phyloP scores from a whole-genome alignment of 2,888 invertebrate genomes.

The Polylopha cassiicola region DNA sequence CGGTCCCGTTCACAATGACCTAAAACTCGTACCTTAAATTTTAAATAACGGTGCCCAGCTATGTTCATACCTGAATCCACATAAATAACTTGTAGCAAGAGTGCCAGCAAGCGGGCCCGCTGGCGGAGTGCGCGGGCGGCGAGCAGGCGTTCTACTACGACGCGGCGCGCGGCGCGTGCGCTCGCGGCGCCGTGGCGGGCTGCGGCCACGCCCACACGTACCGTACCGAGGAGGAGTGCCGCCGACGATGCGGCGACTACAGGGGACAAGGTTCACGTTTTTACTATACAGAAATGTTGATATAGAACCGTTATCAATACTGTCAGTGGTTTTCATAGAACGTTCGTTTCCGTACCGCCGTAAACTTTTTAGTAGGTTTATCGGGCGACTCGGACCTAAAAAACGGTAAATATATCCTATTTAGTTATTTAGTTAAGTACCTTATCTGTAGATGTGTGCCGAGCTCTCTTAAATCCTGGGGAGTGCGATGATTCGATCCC shows the following conservation, averaged over 20 bases:
- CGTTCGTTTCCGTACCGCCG: no score
- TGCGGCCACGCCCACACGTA: constrained; percentile 87
- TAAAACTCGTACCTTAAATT: no score
- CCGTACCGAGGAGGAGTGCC: constrained; percentile 85
- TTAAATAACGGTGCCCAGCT: no score
- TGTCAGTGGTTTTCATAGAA: no score
- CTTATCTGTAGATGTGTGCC: constrained; percentile 82
- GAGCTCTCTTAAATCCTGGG: constrained; percentile 81
- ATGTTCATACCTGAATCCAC: no score
- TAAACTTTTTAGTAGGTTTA: no score
- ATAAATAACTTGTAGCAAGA: constrained; percentile 39
- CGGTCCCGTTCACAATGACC: no score
- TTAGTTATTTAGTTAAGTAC: no score
- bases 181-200: constrained; percentile 63
- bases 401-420: neutral
- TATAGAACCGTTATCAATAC: no score
- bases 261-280: constrained; percentile 78
- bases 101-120: constrained; percentile 80
- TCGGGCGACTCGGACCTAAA: no score
- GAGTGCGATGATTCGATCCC: constrained; percentile 80
- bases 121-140: constrained; percentile 82
- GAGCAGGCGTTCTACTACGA: constrained; percentile 87
- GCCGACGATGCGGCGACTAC: constrained; percentile 85
- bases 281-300: constrained; percentile 2
- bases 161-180: constrained; percentile 77